Conservation (phyloP, 37 sponge, comb jelly and placozoan genomes). For the Sycon ciliatum region DNA sequence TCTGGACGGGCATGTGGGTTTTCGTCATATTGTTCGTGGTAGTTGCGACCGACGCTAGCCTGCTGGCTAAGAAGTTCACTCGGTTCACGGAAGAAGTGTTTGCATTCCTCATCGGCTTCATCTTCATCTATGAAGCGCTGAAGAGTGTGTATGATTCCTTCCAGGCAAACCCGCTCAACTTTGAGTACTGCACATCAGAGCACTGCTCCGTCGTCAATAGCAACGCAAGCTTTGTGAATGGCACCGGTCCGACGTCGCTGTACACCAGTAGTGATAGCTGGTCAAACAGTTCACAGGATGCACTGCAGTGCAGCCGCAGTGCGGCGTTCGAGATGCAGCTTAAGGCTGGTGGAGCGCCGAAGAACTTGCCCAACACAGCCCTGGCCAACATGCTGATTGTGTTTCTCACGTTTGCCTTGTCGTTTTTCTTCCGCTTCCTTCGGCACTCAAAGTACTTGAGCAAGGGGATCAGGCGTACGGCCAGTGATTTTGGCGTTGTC, state of each 20-base stretch:
- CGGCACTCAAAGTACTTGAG: conserved; percentile 31
- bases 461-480: conserved; percentile 36
- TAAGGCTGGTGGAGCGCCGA: too few species aligned
- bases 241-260: too few species aligned
- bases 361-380: too few species aligned
- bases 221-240: too few species aligned
- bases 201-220: too few species aligned
- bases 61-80: conserved; percentile 59
- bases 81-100: conserved; percentile 79
- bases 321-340: too few species aligned
- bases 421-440: conserved; percentile 46
- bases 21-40: conserved; percentile 40
- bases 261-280: too few species aligned
- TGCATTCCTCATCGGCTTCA: conserved; percentile 55
- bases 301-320: too few species aligned
- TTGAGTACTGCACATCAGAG: too few species aligned
- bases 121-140: conserved; percentile 72
- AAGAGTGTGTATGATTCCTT: not conserved
- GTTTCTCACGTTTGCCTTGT: conserved; percentile 57
- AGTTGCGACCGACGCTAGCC: conserved; percentile 58
- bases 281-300: too few species aligned
- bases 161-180: too few species aligned
- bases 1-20: conserved; percentile 88
- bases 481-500: conserved; percentile 70
- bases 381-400: conserved; percentile 62